A percentile compares a stretch with the other conserved stretches of the same genome.
Evolutionary conservation across 2,113 vertebrate genomes (phyloP).

Genomic region (Eubucco bourcierii): DNA sequence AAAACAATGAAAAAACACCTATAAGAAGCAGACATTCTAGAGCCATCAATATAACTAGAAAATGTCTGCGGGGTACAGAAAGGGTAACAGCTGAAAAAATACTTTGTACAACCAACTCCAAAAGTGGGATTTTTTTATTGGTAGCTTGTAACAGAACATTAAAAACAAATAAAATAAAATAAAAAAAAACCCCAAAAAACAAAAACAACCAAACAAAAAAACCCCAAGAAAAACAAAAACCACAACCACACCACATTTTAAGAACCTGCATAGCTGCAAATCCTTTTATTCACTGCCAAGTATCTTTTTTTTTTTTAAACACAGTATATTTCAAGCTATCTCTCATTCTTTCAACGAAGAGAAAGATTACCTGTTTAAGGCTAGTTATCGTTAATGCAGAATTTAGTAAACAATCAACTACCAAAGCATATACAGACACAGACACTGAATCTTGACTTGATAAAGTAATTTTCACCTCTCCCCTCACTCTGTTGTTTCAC

Average conservation of each 20-base stretch:
- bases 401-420: background rate
- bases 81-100: background rate
- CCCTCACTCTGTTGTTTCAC: fast-evolving
- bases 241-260: background rate
- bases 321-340: background rate
- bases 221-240: too few relatives aligned
- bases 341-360: background rate
- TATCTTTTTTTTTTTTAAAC: background rate
- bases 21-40: fast-evolving
- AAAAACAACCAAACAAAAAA: background rate
- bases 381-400: background rate
- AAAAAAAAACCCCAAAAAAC: too few relatives aligned
- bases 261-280: background rate
- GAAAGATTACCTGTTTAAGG: background rate
- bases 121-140: background rate
- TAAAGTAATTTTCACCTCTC: background rate
- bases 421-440: background rate
- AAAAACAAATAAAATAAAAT: background rate
- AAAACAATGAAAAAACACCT: background rate
- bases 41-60: background rate
- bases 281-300: background rate
- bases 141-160: background rate
- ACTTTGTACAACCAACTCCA: background rate
- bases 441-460: background rate
- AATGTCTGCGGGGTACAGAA: background rate